These are phyloP conservation scores for Odontocolon sp. DNA, from an alignment of 2,888 invertebrate species.

Conservation along the genomic window DNA sequence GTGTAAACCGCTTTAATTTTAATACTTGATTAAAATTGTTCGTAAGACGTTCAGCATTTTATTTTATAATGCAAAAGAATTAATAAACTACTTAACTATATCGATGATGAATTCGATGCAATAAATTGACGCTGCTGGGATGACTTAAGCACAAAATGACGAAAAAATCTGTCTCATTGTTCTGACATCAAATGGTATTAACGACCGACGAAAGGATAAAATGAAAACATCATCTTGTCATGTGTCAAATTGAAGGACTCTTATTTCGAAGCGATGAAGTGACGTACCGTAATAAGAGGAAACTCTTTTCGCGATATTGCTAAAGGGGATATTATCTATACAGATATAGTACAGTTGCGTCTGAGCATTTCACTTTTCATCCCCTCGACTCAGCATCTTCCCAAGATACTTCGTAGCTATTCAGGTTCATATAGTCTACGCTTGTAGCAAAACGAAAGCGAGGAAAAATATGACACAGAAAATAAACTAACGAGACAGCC, in stretches of 20 bases:
- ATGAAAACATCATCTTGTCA: too few relatives aligned
- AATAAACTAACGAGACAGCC: neutral
- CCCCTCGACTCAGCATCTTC: neutral
- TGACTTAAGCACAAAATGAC: too few relatives aligned
- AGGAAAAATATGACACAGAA: slow-evolving; percentile 12
- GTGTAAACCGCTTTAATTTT: neutral
- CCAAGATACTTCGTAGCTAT: neutral
- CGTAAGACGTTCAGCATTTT: neutral
- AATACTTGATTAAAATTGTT: neutral
- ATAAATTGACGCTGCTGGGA: too few relatives aligned
- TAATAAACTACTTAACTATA: too few relatives aligned
- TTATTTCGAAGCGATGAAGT: neutral
- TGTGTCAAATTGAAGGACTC: neutral
- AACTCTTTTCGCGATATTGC: neutral
- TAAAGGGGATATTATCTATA: neutral
- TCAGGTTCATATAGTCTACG: neutral
- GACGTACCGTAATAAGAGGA: neutral
- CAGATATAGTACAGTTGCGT: neutral
- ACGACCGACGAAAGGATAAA: too few relatives aligned
- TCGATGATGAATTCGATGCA: too few relatives aligned
- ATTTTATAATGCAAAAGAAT: too few relatives aligned
- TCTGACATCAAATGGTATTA: too few relatives aligned
- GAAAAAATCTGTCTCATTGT: too few relatives aligned
- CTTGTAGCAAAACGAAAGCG: neutral
- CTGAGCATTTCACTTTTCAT: neutral